These are phyloP conservation scores for Lepeophtheirus salmonis DNA, from an alignment of 1,140 invertebrate species.

Conservation along the genomic window DNA sequence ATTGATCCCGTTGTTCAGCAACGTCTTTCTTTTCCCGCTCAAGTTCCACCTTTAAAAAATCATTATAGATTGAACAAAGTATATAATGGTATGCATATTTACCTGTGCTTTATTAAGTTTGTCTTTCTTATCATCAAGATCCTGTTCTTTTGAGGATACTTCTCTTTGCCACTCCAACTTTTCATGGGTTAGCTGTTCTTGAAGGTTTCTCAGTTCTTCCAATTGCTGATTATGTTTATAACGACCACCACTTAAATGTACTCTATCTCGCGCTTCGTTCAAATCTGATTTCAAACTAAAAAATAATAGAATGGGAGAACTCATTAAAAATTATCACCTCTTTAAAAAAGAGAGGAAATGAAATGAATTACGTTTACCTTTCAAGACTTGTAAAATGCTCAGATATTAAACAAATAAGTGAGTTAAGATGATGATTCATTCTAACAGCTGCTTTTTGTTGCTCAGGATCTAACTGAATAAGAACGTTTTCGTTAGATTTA, in stretches of 20 bases:
- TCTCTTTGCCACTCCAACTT: constrained; percentile 50
- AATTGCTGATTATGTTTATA: constrained; percentile 49
- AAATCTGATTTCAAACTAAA: constrained; percentile 42
- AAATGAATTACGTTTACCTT: constrained; percentile 32
- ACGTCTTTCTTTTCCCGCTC: constrained; percentile 57
- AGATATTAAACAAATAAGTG: constrained; percentile 55
- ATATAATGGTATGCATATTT: constrained; percentile 18
- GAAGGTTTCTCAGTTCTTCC: constrained; percentile 48
- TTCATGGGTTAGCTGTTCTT: constrained; percentile 55
- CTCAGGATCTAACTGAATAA: constrained; percentile 32
- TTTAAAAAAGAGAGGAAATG: constrained; percentile 21
- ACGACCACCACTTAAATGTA: constrained; percentile 26
- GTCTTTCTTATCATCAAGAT: constrained; percentile 41
- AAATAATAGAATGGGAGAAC: constrained; percentile 19
- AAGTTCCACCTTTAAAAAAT: constrained; percentile 37
- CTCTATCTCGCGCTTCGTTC: constrained; percentile 30
- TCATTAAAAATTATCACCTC: neutral
- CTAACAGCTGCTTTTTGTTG: constrained; percentile 48
- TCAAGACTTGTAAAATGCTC: constrained; percentile 68
- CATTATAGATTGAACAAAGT: neutral
- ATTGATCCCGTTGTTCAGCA: constrained; percentile 58
- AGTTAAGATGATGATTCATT: constrained; percentile 59
- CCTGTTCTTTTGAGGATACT: constrained; percentile 33
- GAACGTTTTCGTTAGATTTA: neutral
- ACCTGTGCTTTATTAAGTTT: constrained; percentile 38